Base-by-base conservation (phyloP, 2,888 invertebrate genomes). In the Schrankia costaestrigalis region DNA sequence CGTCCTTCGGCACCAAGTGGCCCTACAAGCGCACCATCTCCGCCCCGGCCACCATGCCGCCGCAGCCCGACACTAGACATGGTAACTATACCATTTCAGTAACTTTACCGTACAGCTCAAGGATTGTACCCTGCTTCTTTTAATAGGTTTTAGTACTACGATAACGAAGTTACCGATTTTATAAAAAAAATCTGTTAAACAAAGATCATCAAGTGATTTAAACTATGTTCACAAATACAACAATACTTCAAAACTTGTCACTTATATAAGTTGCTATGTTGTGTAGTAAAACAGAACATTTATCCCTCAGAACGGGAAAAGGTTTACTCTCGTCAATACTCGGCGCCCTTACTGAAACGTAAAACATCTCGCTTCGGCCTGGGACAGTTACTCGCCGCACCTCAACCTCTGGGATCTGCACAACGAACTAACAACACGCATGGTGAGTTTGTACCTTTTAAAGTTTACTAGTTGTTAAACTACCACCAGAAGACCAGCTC, bases 11-110 rank as follows among this genome's bases (percentile, higher is more conserved):
- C 34, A 93, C 94, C 26, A 98, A 97, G 86, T 97, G 97, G 93
- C 97, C 97, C 0, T 98, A 97, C 82, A 96, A 97, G 78, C 86
- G 97, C 41, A 97, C 97, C 27, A 95, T 97, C 90, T 97, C 97
- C 3, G 97, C 97, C 8, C 97, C 97, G 6, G 95, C 95, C 26
- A 93, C 94, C 31, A 93, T 95, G 85, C 90, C 93, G 34, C 92
- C 93, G 1, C 56, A 55, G 2, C 49, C 44, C 3, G 38, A 39
- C 12, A 30, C 52, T 3, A 18, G 49, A 0, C 55, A 55, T 13
- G 41, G 44, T 41, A 6, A 14, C 31, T 15, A 9, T 9, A 9
- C 9, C 2, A 9, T 9, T 9, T 22, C 5, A 5, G n/a, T 9
- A 9, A 9, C 21, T 8, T n/a, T 3, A 3, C n/a, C 21, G n/a